phyloP scores from a whole-genome alignment of 2,113 vertebrate species.

The Hipposideros armiger region DNA sequence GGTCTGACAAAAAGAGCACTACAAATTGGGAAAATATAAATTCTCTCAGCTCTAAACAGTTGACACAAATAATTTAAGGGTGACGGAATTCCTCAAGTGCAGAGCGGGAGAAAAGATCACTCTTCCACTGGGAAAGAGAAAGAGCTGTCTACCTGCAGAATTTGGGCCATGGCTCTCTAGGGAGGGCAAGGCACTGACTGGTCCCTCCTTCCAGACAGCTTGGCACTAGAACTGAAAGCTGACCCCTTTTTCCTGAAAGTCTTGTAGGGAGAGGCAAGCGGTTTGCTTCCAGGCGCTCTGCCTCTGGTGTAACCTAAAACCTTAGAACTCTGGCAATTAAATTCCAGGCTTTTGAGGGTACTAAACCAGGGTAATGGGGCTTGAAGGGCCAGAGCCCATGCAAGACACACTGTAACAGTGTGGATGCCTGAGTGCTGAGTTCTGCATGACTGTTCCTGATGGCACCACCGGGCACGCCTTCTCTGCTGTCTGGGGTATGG shows the following conservation, averaged over 20 bases:
- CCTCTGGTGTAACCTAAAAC: neutral
- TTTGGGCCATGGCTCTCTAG: neutral
- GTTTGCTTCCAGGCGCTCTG: neutral
- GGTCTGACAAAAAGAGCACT: constrained; percentile 61
- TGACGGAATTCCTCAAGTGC: neutral
- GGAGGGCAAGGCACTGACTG: neutral
- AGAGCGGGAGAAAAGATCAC: neutral
- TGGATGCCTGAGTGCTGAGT: fast-evolving
- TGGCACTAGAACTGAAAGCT: neutral
- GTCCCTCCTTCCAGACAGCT: neutral
- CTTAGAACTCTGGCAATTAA: neutral
- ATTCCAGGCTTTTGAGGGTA: neutral
- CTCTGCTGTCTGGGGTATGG: neutral
- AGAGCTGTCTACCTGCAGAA: neutral
- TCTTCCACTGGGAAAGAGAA: neutral
- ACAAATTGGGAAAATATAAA: constrained; percentile 54
- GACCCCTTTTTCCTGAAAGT: neutral
- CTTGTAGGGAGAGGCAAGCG: fast-evolving
- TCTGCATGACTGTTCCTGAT: neutral
- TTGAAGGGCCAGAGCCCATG: neutral
- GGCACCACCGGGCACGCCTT: neutral
- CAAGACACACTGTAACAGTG: neutral
- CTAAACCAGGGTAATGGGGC: neutral
- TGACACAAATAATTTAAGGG: constrained; percentile 13
- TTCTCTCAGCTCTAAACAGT: constrained; percentile 31